Percentiles rank a stretch among this genome's conserved stretches.
Evolutionary conservation across 2,888 invertebrate species (phyloP).

Genomic region (Eristalis arbustorum): DNA sequence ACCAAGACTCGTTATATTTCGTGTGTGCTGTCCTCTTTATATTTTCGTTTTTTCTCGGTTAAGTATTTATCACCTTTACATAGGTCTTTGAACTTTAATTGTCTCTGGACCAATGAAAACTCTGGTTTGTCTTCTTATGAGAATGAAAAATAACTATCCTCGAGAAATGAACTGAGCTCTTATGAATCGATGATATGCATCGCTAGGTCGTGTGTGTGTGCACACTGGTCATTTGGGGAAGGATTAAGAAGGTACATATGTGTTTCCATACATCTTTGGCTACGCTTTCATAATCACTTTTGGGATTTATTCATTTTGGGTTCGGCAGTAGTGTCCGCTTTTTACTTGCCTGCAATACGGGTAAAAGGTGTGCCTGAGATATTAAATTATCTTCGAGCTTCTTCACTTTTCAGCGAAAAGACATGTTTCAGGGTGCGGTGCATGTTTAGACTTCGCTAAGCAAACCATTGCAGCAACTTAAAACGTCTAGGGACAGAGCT

Average conservation of each 20-base stretch:
- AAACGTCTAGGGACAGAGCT: not conserved
- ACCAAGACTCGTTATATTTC: constrained; percentile 42
- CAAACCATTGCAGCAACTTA: not conserved
- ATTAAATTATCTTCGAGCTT: not conserved
- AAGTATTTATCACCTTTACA: constrained; percentile 57
- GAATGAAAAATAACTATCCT: not conserved
- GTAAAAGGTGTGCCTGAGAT: constrained; percentile 13
- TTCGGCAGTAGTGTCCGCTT: constrained; percentile 10
- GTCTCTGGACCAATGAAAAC: not conserved
- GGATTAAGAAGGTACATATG: constrained; percentile 15
- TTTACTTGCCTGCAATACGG: constrained; percentile 27
- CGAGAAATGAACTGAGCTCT: not conserved
- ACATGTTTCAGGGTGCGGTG: not conserved
- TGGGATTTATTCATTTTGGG: constrained; percentile 18
- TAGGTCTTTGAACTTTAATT: constrained; percentile 67
- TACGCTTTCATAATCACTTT: constrained; percentile 9
- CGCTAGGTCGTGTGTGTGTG: not conserved
- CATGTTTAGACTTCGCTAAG: not conserved
- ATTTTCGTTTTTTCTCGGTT: constrained; percentile 8
- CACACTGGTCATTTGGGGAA: constrained; percentile 12
- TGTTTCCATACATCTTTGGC: not conserved
- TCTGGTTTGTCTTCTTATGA: not conserved
- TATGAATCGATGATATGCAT: not conserved
- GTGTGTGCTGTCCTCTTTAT: constrained; percentile 20
- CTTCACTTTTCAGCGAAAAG: not conserved